These are phyloP conservation scores for Archilochus colubris DNA, from an alignment of 2,113 vertebrate genomes.

Conservation along the genomic window DNA sequence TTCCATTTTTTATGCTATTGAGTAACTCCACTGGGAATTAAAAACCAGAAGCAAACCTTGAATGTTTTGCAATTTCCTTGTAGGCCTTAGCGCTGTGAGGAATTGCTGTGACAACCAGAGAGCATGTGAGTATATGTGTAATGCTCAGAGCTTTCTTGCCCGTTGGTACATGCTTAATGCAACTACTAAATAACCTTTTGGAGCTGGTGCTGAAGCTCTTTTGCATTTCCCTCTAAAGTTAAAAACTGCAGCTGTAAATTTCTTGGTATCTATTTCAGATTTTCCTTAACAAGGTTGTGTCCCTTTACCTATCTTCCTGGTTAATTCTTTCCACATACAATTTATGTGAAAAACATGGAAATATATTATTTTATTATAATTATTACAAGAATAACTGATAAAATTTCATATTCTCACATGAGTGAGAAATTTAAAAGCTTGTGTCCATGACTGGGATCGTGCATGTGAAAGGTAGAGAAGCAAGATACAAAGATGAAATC, in stretches of 20 bases:
- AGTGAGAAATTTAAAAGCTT: background rate
- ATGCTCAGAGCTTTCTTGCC: background rate
- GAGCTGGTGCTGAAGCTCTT: background rate
- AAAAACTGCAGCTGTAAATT: background rate
- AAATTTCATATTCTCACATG: background rate
- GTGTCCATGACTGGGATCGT: background rate
- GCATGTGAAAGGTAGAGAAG: background rate
- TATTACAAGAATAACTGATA: background rate
- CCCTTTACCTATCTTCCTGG: background rate
- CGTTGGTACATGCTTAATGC: no score
- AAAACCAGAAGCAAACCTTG: background rate
- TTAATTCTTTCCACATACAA: background rate
- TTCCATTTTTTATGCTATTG: background rate
- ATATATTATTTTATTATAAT: accelerated
- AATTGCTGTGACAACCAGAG: slow-evolving; percentile 80
- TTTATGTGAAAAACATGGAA: background rate
- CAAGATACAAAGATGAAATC: background rate
- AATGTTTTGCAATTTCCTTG: slow-evolving; percentile 7
- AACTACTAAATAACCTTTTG: background rate
- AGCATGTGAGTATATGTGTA: slow-evolving; percentile 73
- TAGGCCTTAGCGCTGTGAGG: slow-evolving; percentile 81
- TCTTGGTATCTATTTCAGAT: background rate
- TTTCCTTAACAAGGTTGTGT: background rate
- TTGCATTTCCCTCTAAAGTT: background rate
- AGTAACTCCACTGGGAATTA: background rate